A percentile compares a stretch with the other conserved stretches of the same genome.
These are phyloP conservation scores for Euclidia mi DNA, from an alignment of 2,888 invertebrate species.

Conservation along the genomic window DNA sequence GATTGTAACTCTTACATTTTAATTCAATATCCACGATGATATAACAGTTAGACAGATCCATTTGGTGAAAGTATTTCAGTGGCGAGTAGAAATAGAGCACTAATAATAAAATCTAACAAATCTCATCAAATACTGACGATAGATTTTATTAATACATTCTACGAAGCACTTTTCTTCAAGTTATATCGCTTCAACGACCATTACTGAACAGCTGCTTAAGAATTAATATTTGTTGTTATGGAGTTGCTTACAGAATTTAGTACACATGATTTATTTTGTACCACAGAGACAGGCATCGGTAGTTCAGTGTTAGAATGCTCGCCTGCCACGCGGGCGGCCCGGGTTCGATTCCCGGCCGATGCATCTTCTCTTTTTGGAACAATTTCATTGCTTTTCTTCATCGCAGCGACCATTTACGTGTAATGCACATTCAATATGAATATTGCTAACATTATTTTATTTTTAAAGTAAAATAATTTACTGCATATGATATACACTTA, in stretches of 20 bases:
- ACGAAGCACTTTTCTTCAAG: neutral
- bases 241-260: neutral
- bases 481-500: no score
- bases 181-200: slow-evolving; percentile 3
- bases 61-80: slow-evolving; percentile 8
- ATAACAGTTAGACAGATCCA: slow-evolving; percentile 2
- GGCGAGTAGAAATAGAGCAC: neutral
- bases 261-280: neutral
- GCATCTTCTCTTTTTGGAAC: slow-evolving; percentile 59
- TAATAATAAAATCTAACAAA: slow-evolving; percentile 13
- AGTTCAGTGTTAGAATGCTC: slow-evolving; percentile 91
- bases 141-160: slow-evolving; percentile 10
- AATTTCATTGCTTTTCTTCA: neutral
- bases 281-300: slow-evolving; percentile 80
- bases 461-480: no score
- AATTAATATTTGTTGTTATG: neutral
- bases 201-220: neutral
- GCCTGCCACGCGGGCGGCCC: slow-evolving; percentile 90
- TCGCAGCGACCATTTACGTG: no score
- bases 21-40: slow-evolving; percentile 7
- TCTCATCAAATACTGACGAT: neutral
- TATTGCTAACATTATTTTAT: no score
- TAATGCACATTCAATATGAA: no score
- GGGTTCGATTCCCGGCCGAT: slow-evolving; percentile 89
- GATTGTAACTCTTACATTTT: slow-evolving; percentile 6